Evolutionary conservation across 2,888 invertebrate species (phyloP), one percentile per base, ranked within the genome.

Genomic region (Drosophila fulvimacula): DNA sequence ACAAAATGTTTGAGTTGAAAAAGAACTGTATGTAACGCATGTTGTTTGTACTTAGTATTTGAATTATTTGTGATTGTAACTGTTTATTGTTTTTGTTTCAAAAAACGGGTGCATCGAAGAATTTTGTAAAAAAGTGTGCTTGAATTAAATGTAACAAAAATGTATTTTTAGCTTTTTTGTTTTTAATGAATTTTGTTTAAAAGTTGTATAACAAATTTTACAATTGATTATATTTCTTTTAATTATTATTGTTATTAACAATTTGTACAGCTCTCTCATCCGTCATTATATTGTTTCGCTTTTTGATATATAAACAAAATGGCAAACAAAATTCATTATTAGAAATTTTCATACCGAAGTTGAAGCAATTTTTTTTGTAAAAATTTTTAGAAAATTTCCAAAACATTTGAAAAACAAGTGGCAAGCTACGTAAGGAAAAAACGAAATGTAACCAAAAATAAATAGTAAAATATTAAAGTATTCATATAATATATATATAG

Each of bases 111-210:
- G 86, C 90, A 63, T 72, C 44, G 70, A 77, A 89, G 88, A 77
- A 69, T 88, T 82, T 89, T 63, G 79, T 72, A 69, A 87, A 80
- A 88, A 85, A 86, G 69, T 77, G 88, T 88, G 88, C 90, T 76
- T 69, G 79, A 81, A 81, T 85, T 81, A 77, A 76, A 79, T 79
- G 65, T 81, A 85, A 90, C 84, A 81, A 81, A 89, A 89, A 78
- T 73, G 64, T 62, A 65, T 73, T 73, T 70, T 59, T 76, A 70
- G 69, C 68, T 66, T 69, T 64, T 62, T 62, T 58, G 17, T 60
- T 68, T 62, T 83, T 61, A 75, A 82, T 86, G 79, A 82, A 73
- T 76, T 85, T 79, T 79, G 80, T 82, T 90, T 89, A 73, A 44
- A 21, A 38, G 51, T 71, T 71, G 60, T 15, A 34, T 32, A 63